Evolutionary conservation across 2,888 invertebrate genomes (phyloP), one percentile per base, ranked within the genome.

Genomic region (Anarsia innoxiella): DNA sequence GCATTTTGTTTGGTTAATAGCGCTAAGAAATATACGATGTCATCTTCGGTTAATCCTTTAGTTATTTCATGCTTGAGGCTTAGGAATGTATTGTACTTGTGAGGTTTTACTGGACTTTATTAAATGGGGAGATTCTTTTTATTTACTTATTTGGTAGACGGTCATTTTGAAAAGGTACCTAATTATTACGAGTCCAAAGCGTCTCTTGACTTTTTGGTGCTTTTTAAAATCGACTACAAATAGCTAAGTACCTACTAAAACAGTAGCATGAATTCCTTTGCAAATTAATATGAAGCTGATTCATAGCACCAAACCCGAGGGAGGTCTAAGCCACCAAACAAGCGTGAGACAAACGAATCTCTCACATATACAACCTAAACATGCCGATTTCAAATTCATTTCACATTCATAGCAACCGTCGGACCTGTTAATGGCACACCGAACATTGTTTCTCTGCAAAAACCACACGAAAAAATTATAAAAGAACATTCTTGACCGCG

Each of bases 401-500:
- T 62, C 51, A 56, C 56, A 60, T 67, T 49, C 10, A 50, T 38
- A 51, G 5, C 28, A 12, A 50, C 51, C 53, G 48, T 46, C 53
- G 51, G 50, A 59, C 59, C 51, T 51, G 55, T 51, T 72, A 73
- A 72, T 71, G 64, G 62, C 60, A 57, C 51, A 52, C 49, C 46
- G 51, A 61, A 70, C 68, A 71, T 65, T 66, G 66, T 70, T 66
- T 66, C 56, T 42, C 51, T 50, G 62, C 57, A 63, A 71, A 73
- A 71, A 69, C 57, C 58, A 47, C 43, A 58, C 40, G 67, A 64
- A 74, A 74, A 61, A 66, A 68, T 56, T 61, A 72, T 65, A 73
- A 72, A 68, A 76, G 66, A 54, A 72, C 68, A 77, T 74, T 70
- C 69, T 67, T 72, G 73, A 70, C 62, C 72, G 68, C 68, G 70